These are phyloP conservation scores for Datnioides undecimradiatus DNA, from an alignment of 2,113 vertebrate genomes.

Conservation along the genomic window DNA sequence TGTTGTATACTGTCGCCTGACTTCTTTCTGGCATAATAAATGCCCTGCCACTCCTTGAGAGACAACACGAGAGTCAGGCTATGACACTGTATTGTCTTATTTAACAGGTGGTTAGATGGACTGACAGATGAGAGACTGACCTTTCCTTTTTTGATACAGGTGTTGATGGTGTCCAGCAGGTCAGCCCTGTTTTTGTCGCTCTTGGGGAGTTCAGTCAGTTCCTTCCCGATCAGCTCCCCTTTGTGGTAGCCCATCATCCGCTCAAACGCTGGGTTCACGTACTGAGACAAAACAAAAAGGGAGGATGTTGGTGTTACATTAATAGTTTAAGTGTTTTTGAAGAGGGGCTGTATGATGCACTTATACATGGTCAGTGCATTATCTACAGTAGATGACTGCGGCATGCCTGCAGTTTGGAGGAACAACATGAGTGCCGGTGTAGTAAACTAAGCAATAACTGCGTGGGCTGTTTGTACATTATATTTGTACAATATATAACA, in stretches of 20 bases:
- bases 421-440: no score
- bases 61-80: not conserved
- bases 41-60: slow-evolving; percentile 94
- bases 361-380: no score
- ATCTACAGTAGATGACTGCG: no score
- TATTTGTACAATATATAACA: no score
- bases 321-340: no score
- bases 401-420: no score
- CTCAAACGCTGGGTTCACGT: slow-evolving; percentile 96
- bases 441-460: no score
- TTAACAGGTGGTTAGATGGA: not conserved
- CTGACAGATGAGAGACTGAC: slow-evolving; percentile 70
- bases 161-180: slow-evolving; percentile 93
- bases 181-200: slow-evolving; percentile 93
- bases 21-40: slow-evolving; percentile 92
- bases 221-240: slow-evolving; percentile 94
- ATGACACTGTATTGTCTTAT: not conserved
- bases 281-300: slow-evolving; percentile 84
- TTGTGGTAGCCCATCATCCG: slow-evolving; percentile 95
- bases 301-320: not conserved
- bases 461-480: no score
- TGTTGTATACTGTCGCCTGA: slow-evolving; percentile 95
- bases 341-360: no score
- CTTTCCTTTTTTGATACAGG: slow-evolving; percentile 95
- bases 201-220: slow-evolving; percentile 91